Evolutionary conservation across 1,140 invertebrate species (phyloP).

Genomic region (Trachymyrmex cornetzi): DNA sequence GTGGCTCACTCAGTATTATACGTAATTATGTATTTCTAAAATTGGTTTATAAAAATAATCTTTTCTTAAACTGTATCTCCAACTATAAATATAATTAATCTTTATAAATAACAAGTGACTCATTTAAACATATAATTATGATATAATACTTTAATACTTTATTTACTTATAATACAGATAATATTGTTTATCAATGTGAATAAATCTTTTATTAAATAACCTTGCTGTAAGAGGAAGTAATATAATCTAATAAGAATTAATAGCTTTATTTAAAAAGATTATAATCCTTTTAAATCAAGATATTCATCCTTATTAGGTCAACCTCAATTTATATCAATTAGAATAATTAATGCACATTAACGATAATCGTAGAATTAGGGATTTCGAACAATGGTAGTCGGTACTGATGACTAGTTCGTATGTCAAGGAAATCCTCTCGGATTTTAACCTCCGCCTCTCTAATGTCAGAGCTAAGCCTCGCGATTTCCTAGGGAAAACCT

Average conservation of each 20-base stretch:
- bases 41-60: neutral
- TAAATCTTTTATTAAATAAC: neutral
- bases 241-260: too few species aligned
- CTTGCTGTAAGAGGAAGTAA: too few species aligned
- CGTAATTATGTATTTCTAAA: neutral
- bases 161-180: neutral
- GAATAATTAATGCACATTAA: constrained; percentile 26
- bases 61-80: too few species aligned
- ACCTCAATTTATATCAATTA: neutral
- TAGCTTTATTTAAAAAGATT: neutral
- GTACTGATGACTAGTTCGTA: neutral
- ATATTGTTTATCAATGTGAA: neutral
- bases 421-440: constrained; percentile 70
- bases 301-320: neutral
- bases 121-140: neutral
- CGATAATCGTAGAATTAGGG: constrained; percentile 1
- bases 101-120: neutral
- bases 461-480: constrained; percentile 52
- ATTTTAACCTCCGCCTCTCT: constrained; percentile 69
- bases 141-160: constrained; percentile 1
- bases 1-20: too few species aligned
- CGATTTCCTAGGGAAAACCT: constrained; percentile 41
- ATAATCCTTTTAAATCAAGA: neutral
- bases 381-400: constrained; percentile 9
- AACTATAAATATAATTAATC: constrained; percentile 6